Evolutionary conservation across 2,113 vertebrate species (phyloP).

Genomic region (Pelmatolapia mariae): DNA sequence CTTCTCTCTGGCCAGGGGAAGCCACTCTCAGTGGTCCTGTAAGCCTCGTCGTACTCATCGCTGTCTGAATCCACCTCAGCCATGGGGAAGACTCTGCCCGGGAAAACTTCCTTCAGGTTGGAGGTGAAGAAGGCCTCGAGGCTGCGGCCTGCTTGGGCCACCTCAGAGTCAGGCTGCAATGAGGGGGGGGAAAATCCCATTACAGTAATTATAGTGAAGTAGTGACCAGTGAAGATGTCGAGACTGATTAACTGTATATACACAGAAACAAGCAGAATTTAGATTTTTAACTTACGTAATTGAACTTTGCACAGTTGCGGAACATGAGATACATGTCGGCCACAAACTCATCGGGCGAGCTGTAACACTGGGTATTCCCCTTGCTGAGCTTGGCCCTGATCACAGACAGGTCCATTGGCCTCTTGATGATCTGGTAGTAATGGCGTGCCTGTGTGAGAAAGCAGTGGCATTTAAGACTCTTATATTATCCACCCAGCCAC

Average conservation of each 20-base stretch:
- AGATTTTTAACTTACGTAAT: slow-evolving; percentile 82
- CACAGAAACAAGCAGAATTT: not conserved
- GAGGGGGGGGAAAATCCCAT: not conserved
- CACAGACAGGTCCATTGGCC: slow-evolving; percentile 94
- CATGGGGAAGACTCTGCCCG: slow-evolving; percentile 75
- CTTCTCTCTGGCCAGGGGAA: slow-evolving; percentile 86
- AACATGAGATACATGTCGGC: slow-evolving; percentile 94
- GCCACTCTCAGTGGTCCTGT: slow-evolving; percentile 55
- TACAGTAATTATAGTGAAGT: not conserved
- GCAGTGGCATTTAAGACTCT: not conserved
- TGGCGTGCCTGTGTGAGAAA: slow-evolving; percentile 81
- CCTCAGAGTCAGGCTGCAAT: slow-evolving; percentile 90
- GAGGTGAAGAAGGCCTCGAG: slow-evolving; percentile 85
- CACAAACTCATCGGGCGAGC: slow-evolving; percentile 83
- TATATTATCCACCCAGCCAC: not conserved
- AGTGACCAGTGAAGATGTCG: not conserved
- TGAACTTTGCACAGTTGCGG: slow-evolving; percentile 97
- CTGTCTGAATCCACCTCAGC: slow-evolving; percentile 84
- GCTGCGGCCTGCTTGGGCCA: slow-evolving; percentile 90
- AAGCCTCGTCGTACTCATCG: slow-evolving; percentile 82
- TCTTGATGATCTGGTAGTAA: slow-evolving; percentile 99
- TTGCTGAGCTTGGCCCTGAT: slow-evolving; percentile 86
- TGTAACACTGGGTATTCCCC: slow-evolving; percentile 79
- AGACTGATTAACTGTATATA: not conserved
- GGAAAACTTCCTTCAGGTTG: slow-evolving; percentile 84